phyloP scores from a whole-genome alignment of 1,140 invertebrate species.

The Steinernema feltiae region DNA sequence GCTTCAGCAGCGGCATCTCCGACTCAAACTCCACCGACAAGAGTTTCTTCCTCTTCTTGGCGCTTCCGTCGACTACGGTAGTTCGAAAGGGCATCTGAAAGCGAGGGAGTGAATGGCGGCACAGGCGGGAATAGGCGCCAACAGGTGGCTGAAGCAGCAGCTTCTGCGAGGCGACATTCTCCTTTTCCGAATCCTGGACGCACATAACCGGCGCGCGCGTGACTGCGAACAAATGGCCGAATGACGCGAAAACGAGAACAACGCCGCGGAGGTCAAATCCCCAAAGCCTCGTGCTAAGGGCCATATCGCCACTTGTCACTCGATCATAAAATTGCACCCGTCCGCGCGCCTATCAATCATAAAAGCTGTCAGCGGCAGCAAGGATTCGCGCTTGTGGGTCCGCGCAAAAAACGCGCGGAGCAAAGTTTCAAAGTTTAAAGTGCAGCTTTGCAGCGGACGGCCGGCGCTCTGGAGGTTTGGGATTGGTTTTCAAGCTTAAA shows the following conservation, averaged over 20 bases:
- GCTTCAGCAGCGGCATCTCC: not conserved
- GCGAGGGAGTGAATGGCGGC: not conserved
- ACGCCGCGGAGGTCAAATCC: not conserved
- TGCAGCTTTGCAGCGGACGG: too few relatives aligned
- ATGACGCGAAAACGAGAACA: not conserved
- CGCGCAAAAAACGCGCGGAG: not conserved
- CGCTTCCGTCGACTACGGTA: not conserved
- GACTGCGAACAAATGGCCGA: not conserved
- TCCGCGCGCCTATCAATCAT: conserved; percentile 1
- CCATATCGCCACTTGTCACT: not conserved
- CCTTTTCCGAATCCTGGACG: not conserved
- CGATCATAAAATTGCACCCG: conserved; percentile 6
- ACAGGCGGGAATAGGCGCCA: not conserved
- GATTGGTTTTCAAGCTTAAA: too few relatives aligned
- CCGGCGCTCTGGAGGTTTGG: too few relatives aligned
- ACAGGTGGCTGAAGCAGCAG: not conserved
- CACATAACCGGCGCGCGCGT: not conserved
- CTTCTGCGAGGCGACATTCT: not conserved
- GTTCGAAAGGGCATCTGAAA: conserved; percentile 4
- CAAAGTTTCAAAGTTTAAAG: not conserved
- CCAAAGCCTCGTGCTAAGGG: not conserved
- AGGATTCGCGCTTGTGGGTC: not conserved
- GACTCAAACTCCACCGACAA: not conserved
- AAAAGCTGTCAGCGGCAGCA: not conserved
- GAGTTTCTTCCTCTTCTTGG: not conserved